These are phyloP conservation scores for Ptychobarbus kaznakovi DNA, from an alignment of 2,797 vertebrate genomes.

Conservation along the genomic window DNA sequence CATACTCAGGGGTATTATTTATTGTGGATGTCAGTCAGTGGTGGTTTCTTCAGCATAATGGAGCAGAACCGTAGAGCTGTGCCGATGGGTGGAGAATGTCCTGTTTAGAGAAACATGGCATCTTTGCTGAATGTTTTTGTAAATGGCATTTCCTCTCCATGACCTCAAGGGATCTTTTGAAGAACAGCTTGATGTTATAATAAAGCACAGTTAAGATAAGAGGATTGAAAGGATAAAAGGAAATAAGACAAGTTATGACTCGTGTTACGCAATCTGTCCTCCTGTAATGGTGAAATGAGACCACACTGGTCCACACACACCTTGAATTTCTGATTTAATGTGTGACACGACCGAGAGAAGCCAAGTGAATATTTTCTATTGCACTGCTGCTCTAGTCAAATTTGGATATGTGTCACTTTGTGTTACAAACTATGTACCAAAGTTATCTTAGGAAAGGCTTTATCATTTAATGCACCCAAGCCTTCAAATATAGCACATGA, in stretches of 20 bases:
- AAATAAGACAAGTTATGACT: neutral
- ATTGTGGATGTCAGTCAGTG: conserved; percentile 8
- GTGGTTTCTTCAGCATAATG: conserved; percentile 9
- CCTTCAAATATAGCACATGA: neutral
- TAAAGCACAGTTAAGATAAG: conserved; percentile 32
- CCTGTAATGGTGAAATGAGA: conserved; percentile 3
- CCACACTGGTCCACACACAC: neutral
- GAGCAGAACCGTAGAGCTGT: conserved; percentile 15
- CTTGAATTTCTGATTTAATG: conserved; percentile 1
- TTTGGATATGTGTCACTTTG: neutral
- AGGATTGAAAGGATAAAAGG: conserved; percentile 29
- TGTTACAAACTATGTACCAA: neutral
- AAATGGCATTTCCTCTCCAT: conserved; percentile 64
- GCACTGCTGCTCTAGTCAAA: neutral
- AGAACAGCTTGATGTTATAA: conserved; percentile 54
- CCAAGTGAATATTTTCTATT: neutral
- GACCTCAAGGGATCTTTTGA: conserved; percentile 52
- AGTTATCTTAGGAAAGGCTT: neutral
- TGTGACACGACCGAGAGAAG: neutral
- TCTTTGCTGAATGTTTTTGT: conserved; percentile 54
- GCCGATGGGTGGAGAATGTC: conserved; percentile 64
- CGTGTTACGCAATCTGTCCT: conserved; percentile 20
- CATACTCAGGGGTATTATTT: neutral
- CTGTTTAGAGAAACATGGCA: conserved; percentile 65
- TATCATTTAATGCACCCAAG: neutral